Evolutionary conservation across 1,140 invertebrate genomes (phyloP).

Genomic region (Drosophila teissieri): DNA sequence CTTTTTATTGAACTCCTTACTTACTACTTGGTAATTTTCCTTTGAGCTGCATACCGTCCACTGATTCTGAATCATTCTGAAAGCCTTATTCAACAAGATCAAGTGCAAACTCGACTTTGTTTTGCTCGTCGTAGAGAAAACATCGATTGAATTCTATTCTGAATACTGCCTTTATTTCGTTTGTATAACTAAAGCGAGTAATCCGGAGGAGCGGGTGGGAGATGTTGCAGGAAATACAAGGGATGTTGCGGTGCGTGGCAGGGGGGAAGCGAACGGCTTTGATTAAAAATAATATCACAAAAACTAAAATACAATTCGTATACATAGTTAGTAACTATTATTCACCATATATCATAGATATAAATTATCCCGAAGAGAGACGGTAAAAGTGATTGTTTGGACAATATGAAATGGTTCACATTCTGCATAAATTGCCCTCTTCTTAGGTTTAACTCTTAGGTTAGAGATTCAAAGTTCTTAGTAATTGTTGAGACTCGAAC

Average conservation of each 20-base stretch:
- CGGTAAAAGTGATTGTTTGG: slow-evolving; percentile 11
- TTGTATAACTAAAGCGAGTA: slow-evolving; percentile 39
- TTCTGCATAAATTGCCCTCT: slow-evolving; percentile 31
- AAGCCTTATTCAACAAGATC: slow-evolving; percentile 10
- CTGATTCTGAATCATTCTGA: slow-evolving; percentile 22
- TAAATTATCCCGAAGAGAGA: slow-evolving; percentile 18
- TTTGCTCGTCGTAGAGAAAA: slow-evolving; percentile 2
- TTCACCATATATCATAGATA: slow-evolving; percentile 42
- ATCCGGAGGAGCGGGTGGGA: not conserved
- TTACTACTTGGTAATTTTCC: slow-evolving; percentile 15
- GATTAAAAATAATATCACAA: slow-evolving; percentile 80
- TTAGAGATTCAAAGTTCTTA: slow-evolving; percentile 51
- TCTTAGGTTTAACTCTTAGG: slow-evolving; percentile 74
- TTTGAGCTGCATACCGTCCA: slow-evolving; percentile 1
- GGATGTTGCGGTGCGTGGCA: slow-evolving; percentile 15
- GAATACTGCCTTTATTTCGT: slow-evolving; percentile 46
- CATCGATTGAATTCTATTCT: slow-evolving; percentile 24
- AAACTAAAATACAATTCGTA: slow-evolving; percentile 80
- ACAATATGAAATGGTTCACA: slow-evolving; percentile 71
- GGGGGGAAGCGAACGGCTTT: slow-evolving; percentile 65
- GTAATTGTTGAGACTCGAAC: slow-evolving; percentile 57
- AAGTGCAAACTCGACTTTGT: not conserved
- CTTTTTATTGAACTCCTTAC: slow-evolving; percentile 47
- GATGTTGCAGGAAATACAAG: slow-evolving; percentile 9
- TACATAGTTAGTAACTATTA: slow-evolving; percentile 37